Conservation (phyloP, 2,888 invertebrate species). For the Melieria crassipennis region DNA sequence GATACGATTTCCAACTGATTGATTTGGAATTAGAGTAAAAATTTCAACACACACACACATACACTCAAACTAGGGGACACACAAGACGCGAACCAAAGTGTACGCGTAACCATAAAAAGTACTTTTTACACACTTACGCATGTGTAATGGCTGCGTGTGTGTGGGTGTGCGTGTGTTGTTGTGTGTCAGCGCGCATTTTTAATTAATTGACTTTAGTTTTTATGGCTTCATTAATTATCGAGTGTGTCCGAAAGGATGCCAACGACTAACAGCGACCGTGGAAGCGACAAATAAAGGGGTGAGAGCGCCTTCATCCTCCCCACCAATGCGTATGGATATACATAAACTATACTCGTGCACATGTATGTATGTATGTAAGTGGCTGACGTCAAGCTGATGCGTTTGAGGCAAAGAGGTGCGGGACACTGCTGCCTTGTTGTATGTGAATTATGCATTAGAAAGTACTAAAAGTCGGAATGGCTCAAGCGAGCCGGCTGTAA, state of each 20-base stretch:
- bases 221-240: constrained; percentile 61
- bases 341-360: neutral
- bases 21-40: constrained; percentile 19
- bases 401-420: too few relatives aligned
- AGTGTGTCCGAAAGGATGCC: constrained; percentile 18
- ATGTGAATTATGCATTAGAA: constrained; percentile 33
- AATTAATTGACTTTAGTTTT: constrained; percentile 61
- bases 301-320: too few relatives aligned
- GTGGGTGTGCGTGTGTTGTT: too few relatives aligned
- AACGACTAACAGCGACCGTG: constrained; percentile 18
- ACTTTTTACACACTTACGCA: neutral
- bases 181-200: constrained; percentile 51
- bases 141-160: too few relatives aligned
- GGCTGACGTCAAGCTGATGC: neutral
- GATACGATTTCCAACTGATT: constrained; percentile 19
- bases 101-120: constrained; percentile 25
- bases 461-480: constrained; percentile 22
- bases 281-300: constrained; percentile 5
- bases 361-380: neutral
- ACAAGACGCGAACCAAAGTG: constrained; percentile 19
- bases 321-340: too few relatives aligned
- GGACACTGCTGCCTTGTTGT: too few relatives aligned
- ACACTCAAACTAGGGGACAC: constrained; percentile 14
- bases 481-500: constrained; percentile 30
- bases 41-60: neutral